These are phyloP conservation scores for Gymnopithys bicolor DNA, from an alignment of 2,797 vertebrate genomes.

Conservation along the genomic window DNA sequence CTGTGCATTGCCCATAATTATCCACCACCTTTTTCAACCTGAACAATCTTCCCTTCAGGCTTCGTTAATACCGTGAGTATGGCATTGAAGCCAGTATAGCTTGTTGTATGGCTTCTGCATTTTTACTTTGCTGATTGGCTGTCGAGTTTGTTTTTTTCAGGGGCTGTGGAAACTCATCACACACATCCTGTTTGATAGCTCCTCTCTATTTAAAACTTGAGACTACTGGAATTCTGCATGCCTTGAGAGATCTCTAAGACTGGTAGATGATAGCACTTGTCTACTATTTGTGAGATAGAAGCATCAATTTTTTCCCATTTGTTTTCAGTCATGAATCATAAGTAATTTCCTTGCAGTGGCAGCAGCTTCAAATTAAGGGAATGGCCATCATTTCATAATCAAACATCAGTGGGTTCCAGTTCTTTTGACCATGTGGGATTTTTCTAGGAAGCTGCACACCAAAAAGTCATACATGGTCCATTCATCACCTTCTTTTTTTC, in stretches of 20 bases:
- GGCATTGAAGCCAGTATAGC: not conserved
- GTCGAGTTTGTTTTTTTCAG: not conserved
- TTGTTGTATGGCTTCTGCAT: not conserved
- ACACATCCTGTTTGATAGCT: not conserved
- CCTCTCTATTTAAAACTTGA: not conserved
- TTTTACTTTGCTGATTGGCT: slow-evolving; percentile 1
- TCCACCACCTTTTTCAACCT: not conserved
- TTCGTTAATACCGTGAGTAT: not conserved
- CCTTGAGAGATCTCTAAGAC: not conserved
- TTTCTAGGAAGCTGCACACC: not conserved
- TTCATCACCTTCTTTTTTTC: not conserved
- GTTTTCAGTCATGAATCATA: not conserved
- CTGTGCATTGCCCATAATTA: not conserved
- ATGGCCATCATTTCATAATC: not conserved
- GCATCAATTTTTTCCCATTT: not conserved
- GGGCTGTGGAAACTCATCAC: not conserved
- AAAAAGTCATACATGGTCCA: not conserved
- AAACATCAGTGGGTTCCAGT: not conserved
- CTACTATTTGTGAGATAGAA: not conserved
- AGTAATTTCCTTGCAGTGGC: not conserved
- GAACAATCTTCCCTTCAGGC: slow-evolving; percentile 13
- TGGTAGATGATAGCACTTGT: not conserved
- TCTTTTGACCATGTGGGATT: not conserved
- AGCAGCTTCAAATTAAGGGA: not conserved
- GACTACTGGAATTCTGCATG: not conserved